Conservation (phyloP, 2,888 invertebrate genomes). For the Synanthedon vespiformis region DNA sequence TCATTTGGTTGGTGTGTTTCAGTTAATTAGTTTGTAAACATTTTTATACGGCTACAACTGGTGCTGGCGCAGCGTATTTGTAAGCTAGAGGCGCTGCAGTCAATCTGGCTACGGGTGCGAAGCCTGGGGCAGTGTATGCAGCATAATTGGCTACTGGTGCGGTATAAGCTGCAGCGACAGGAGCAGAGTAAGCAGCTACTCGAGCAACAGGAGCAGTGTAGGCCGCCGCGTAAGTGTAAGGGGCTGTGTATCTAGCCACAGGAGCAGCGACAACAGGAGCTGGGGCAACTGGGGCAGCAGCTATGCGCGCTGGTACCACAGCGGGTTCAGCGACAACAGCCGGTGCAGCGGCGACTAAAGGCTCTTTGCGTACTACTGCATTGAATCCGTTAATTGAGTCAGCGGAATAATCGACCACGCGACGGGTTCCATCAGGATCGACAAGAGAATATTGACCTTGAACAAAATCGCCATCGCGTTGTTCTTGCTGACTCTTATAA, state of each 20-base stretch:
- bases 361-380: slow-evolving; percentile 47
- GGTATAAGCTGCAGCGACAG: slow-evolving; percentile 19
- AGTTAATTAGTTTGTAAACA: neutral
- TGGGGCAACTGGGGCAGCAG: slow-evolving; percentile 21
- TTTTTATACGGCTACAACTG: no score
- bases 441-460: slow-evolving; percentile 48
- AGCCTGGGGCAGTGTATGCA: slow-evolving; percentile 1
- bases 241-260: slow-evolving; percentile 12
- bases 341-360: slow-evolving; percentile 31
- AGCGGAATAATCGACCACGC: slow-evolving; percentile 48
- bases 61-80: no score
- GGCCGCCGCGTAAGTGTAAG: slow-evolving; percentile 27
- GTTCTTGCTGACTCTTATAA: slow-evolving; percentile 54
- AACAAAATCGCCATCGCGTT: slow-evolving; percentile 65
- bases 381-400: slow-evolving; percentile 51
- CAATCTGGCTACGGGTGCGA: slow-evolving; percentile 15
- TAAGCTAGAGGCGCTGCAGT: slow-evolving; percentile 20
- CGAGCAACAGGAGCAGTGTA: slow-evolving; percentile 21
- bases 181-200: slow-evolving; percentile 1
- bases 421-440: slow-evolving; percentile 47
- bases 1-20: neutral
- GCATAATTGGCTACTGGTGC: slow-evolving; percentile 19
- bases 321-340: slow-evolving; percentile 23
- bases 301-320: slow-evolving; percentile 24
- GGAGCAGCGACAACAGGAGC: slow-evolving; percentile 12